phyloP scores from a whole-genome alignment of 2,888 invertebrate species.

The Rosalia funebris region DNA sequence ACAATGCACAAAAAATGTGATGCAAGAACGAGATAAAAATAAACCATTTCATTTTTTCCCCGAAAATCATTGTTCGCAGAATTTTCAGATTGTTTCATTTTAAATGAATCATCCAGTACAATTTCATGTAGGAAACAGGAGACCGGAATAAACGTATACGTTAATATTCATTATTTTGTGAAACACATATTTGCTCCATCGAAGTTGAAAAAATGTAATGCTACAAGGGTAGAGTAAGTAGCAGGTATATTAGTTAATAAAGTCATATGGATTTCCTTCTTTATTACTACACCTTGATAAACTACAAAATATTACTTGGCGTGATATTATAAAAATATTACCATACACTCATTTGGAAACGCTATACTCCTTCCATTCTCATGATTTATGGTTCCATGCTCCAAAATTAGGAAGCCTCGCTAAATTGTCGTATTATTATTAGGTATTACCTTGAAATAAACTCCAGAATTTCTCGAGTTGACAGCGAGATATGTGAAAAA shows the following conservation, averaged over 20 bases:
- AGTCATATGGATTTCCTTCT: slow-evolving; percentile 10
- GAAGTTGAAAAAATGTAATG: too few relatives aligned
- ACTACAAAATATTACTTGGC: slow-evolving; percentile 9
- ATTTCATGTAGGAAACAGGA: too few relatives aligned
- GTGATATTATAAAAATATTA: slow-evolving; percentile 11
- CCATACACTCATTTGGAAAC: slow-evolving; percentile 6
- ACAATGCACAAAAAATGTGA: too few relatives aligned
- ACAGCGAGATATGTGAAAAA: slow-evolving; percentile 8
- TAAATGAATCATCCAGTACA: too few relatives aligned
- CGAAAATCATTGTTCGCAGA: too few relatives aligned
- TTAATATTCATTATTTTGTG: too few relatives aligned
- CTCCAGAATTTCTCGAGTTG: neutral
- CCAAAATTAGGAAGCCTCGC: neutral
- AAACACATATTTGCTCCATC: too few relatives aligned
- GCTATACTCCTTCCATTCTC: neutral
- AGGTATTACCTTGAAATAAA: neutral
- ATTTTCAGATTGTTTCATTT: too few relatives aligned
- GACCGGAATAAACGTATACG: too few relatives aligned
- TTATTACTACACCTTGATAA: slow-evolving; percentile 18
- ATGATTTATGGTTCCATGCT: slow-evolving; percentile 6
- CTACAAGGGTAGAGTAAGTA: too few relatives aligned
- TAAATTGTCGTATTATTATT: slow-evolving; percentile 3
- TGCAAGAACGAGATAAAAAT: too few relatives aligned
- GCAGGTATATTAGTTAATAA: slow-evolving; percentile 18
- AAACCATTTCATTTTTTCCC: too few relatives aligned